phyloP scores from a whole-genome alignment of 2,113 vertebrate species.

The Pterocles orientalis region DNA sequence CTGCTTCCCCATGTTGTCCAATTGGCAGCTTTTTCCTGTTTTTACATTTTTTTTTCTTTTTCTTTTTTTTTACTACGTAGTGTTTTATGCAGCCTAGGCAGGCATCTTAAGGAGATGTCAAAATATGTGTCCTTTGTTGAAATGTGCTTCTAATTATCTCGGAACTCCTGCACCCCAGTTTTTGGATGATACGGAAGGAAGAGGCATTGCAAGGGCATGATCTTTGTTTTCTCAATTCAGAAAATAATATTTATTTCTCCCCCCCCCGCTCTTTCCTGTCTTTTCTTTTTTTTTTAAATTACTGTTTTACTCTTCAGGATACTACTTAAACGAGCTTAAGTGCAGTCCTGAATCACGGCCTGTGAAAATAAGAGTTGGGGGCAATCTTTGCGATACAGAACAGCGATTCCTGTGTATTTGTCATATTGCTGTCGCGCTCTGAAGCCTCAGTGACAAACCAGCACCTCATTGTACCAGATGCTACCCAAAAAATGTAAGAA shows the following conservation, averaged over 20 bases:
- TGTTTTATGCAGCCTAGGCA: slow-evolving; percentile 64
- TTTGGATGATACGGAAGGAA: slow-evolving; percentile 51
- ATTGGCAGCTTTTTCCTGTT: slow-evolving; percentile 70
- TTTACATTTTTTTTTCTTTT: slow-evolving; percentile 14
- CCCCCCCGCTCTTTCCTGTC: neutral
- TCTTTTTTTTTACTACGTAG: slow-evolving; percentile 47
- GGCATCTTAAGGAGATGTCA: slow-evolving; percentile 59
- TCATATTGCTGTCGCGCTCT: neutral
- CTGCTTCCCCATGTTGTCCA: slow-evolving; percentile 73
- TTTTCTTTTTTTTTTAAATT: neutral
- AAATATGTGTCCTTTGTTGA: slow-evolving; percentile 70
- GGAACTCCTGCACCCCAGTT: slow-evolving; percentile 61
- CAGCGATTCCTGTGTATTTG: neutral
- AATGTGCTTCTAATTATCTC: slow-evolving; percentile 80
- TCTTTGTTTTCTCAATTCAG: neutral
- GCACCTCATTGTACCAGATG: neutral
- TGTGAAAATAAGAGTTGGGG: neutral
- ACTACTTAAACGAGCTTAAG: neutral
- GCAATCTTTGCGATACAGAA: neutral
- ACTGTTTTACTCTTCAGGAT: neutral
- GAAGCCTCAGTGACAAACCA: neutral
- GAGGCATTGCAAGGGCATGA: slow-evolving; percentile 1
- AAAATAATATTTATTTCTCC: neutral
- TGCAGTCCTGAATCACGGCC: neutral
- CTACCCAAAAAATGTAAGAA: neutral